Percentiles rank a stretch among this genome's conserved stretches.
Conservation (phyloP, 2,888 invertebrate species). For the Parnassius glacialis region DNA sequence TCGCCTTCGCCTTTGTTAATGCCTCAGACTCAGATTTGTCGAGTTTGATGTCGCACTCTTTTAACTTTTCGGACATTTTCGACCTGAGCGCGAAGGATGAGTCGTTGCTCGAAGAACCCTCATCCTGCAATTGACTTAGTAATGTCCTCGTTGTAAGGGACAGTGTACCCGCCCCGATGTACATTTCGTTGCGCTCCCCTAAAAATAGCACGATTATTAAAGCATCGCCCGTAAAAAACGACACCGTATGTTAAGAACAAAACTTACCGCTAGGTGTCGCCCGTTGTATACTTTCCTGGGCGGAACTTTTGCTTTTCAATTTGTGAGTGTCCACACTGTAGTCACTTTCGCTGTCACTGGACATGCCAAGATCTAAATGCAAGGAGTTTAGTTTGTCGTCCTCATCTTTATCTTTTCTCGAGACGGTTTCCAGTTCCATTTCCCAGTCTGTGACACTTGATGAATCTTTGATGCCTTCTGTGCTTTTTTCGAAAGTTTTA, state of each 20-base stretch:
- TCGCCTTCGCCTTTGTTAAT: constrained; percentile 67
- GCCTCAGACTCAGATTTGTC: constrained; percentile 65
- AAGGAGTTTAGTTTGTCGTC: constrained; percentile 72
- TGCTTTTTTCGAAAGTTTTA: constrained; percentile 53
- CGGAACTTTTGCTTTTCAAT: constrained; percentile 52
- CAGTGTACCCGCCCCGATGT: constrained; percentile 61
- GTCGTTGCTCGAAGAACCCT: constrained; percentile 77
- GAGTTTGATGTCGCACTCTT: constrained; percentile 49
- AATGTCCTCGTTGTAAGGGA: constrained; percentile 70
- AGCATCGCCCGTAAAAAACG: constrained; percentile 34
- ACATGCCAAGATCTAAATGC: constrained; percentile 75
- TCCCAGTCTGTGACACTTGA: constrained; percentile 81
- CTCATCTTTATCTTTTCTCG: constrained; percentile 63
- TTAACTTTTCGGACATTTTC: constrained; percentile 48
- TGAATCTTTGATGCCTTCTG: constrained; percentile 59
- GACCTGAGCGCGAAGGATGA: constrained; percentile 65
- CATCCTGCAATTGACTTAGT: constrained; percentile 77
- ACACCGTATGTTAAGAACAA: constrained; percentile 30
- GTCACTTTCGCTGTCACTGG: constrained; percentile 74
- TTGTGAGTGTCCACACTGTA: constrained; percentile 61
- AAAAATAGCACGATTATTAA: constrained; percentile 39
- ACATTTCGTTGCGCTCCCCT: constrained; percentile 70
- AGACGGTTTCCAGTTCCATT: constrained; percentile 80
- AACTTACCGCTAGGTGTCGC: constrained; percentile 63
- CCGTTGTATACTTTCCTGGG: constrained; percentile 56